Evolutionary conservation across 2,888 invertebrate species (phyloP), one percentile per base, ranked within the genome.

Genomic region (Nudaria mundana): DNA sequence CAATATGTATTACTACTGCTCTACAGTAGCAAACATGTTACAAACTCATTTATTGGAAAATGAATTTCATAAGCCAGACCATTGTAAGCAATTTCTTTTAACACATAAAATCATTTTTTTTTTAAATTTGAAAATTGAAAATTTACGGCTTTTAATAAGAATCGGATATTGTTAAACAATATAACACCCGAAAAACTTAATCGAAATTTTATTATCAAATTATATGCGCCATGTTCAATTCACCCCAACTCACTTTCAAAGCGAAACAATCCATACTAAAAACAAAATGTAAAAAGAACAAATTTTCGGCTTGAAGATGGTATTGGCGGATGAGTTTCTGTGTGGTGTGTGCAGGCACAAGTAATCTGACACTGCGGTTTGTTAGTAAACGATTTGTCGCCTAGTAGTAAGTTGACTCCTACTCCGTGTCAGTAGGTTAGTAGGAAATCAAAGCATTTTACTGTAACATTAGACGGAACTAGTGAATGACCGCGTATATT

Each of bases 301-400:
- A 20, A 12, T 16, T n/a, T 24, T 10, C 11, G 30, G 18, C 3
- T 12, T 10, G 24, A 18, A 16, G 32, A 16, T 29, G 34, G 14
- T 20, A 43, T 29, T 30, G 15, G 8, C 32, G 47, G 29, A 18
- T 28, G 20, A 46, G n/a, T 4, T 22, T 23, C 33, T 32, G 39
- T 10, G 20, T 40, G 36, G 35, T 32, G 40, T n/a, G 24, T 40
- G 37, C 22, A 25, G 13, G 25, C 38, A 24, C 37, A 37, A n/a
- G 73, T 63, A 69, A 76, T 55, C 52, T 47, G 47, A 76, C 56
- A 55, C 64, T 61, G 63, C 52, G 69, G 70, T 63, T 29, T 34
- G 36, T 20, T 26, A 35, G 64, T 73, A 75, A 78, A 66, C 71
- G 79, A 66, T 66, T 75, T 73, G 58, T 65, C 82, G 71, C 82